phyloP scores from a whole-genome alignment of 1,140 invertebrate species.

The Gryon sp. region DNA sequence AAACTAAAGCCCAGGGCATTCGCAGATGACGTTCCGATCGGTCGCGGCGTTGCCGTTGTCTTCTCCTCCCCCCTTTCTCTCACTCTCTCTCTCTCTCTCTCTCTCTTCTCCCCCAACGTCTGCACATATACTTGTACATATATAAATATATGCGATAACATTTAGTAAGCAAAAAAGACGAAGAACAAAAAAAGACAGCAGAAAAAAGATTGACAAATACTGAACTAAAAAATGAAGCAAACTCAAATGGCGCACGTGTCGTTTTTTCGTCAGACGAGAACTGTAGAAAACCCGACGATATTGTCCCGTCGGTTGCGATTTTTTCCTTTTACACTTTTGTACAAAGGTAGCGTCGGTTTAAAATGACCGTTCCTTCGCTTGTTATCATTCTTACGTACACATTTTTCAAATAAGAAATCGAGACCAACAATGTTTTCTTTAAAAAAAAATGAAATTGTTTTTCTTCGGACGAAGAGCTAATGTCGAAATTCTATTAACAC shows the following conservation, averaged over 20 bases:
- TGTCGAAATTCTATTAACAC: slow-evolving; percentile 2
- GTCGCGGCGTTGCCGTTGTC: slow-evolving; percentile 31
- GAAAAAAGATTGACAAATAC: too few species aligned
- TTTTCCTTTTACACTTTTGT: slow-evolving; percentile 67
- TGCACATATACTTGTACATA: slow-evolving; percentile 60
- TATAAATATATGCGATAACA: slow-evolving; percentile 6
- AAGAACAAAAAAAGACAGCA: too few species aligned
- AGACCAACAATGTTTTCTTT: too few species aligned
- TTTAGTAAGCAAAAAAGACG: too few species aligned
- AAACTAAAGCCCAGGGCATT: slow-evolving; percentile 35
- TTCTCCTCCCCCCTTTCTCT: too few species aligned
- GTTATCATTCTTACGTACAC: slow-evolving; percentile 42
- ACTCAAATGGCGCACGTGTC: slow-evolving; percentile 30
- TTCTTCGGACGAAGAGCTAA: slow-evolving; percentile 2
- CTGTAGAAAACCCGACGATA: slow-evolving; percentile 7
- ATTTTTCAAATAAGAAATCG: neutral
- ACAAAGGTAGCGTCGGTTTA: slow-evolving; percentile 56
- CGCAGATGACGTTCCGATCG: slow-evolving; percentile 21
- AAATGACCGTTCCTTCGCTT: slow-evolving; percentile 41
- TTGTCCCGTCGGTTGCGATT: slow-evolving; percentile 13
- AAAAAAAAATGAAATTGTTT: too few species aligned
- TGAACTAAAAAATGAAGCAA: neutral
- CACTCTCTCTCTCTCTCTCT: too few species aligned
- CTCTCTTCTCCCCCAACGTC: too few species aligned
- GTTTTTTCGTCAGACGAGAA: slow-evolving; percentile 14